phyloP scores from a whole-genome alignment of 35 echinoderm and acorn worm genomes.

The Ophioderma brevispina region DNA sequence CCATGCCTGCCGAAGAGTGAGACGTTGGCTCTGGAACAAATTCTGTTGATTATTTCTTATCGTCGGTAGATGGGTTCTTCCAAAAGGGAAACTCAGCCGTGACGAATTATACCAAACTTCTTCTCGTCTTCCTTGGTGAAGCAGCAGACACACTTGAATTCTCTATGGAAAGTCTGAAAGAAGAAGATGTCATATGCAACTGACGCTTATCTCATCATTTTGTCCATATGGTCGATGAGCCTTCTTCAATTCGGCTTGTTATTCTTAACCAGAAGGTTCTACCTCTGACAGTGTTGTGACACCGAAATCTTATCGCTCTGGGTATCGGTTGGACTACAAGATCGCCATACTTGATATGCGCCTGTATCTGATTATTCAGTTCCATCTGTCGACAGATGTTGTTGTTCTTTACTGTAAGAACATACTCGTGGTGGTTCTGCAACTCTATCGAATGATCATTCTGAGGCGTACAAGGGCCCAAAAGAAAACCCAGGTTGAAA shows the following conservation, averaged over 20 bases:
- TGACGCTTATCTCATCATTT: conserved; percentile 66
- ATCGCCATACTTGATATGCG: too few species aligned
- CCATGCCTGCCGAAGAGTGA: too few species aligned
- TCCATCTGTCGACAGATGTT: too few species aligned
- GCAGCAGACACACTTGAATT: conserved; percentile 94
- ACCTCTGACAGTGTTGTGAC: too few species aligned
- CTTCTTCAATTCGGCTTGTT: conserved; percentile 86
- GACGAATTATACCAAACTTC: conserved; percentile 90
- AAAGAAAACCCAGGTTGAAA: too few species aligned
- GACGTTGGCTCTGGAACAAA: conserved; percentile 73
- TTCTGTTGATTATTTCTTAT: conserved; percentile 68
- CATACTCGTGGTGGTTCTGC: too few species aligned
- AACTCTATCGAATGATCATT: too few species aligned
- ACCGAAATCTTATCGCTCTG: too few species aligned
- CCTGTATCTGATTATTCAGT: too few species aligned
- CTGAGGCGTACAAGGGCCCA: too few species aligned
- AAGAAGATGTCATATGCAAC: conserved; percentile 74
- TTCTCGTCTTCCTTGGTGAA: conserved; percentile 95
- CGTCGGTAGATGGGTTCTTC: conserved; percentile 89
- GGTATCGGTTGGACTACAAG: too few species aligned
- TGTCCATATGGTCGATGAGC: conserved; percentile 87
- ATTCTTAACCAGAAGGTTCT: conserved; percentile 40
- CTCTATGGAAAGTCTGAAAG: conserved; percentile 78
- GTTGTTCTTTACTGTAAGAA: too few species aligned
- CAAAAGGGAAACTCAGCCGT: conserved; percentile 78